These are phyloP conservation scores for Thamnophis sirtalis DNA, from an alignment of 2,113 vertebrate genomes.

Conservation along the genomic window DNA sequence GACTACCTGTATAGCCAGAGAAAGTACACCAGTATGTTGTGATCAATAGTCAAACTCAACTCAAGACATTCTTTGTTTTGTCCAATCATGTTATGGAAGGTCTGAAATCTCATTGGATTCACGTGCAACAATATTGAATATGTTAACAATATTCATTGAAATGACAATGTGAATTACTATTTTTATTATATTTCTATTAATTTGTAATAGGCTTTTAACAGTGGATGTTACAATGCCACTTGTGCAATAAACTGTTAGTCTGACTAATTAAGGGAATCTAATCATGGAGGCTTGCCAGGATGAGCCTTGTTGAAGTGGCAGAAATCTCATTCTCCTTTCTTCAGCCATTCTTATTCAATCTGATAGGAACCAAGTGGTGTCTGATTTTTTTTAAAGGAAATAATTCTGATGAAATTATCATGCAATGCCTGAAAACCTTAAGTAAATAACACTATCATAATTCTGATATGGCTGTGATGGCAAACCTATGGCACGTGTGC, in stretches of 20 bases:
- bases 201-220: background rate
- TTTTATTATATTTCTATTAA: background rate
- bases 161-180: background rate
- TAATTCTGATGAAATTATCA: background rate
- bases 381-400: background rate
- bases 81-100: background rate
- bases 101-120: background rate
- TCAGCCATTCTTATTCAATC: background rate
- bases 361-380: background rate
- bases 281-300: background rate
- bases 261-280: background rate
- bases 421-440: background rate
- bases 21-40: background rate
- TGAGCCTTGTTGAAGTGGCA: background rate
- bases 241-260: background rate
- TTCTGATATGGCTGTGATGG: background rate
- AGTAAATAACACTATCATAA: background rate
- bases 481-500: too few species aligned
- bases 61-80: background rate
- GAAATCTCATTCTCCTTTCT: background rate
- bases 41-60: background rate
- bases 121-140: background rate
- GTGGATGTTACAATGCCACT: background rate
- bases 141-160: background rate
- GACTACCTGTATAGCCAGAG: background rate